Evolutionary conservation across 2,113 vertebrate species (phyloP).

Genomic region (Nycticorax nycticorax): DNA sequence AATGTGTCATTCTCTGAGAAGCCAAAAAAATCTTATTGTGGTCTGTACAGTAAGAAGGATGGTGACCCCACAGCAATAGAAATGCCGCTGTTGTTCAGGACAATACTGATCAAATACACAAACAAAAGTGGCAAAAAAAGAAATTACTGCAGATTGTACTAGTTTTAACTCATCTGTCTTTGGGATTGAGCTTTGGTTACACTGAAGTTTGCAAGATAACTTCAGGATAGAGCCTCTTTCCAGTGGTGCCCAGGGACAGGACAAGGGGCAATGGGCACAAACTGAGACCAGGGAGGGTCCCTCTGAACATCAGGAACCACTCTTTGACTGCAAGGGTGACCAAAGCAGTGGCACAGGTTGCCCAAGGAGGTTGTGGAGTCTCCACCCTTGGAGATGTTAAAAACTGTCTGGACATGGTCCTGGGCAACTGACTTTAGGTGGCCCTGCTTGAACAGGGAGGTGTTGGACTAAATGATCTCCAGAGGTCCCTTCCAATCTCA

Average conservation of each 20-base stretch:
- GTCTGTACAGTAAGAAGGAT: neutral
- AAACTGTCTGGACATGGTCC: fast-evolving
- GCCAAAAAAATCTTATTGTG: fast-evolving
- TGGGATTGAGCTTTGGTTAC: neutral
- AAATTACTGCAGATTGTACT: neutral
- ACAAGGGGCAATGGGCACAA: neutral
- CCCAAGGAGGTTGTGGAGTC: neutral
- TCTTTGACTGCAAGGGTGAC: neutral
- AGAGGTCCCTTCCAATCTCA: neutral
- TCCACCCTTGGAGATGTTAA: neutral
- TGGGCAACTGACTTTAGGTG: neutral
- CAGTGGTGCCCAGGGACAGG: neutral
- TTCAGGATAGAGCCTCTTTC: neutral
- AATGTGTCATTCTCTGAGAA: neutral
- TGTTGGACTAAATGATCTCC: neutral
- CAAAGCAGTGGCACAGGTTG: fast-evolving
- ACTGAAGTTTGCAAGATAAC: neutral
- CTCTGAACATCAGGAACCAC: neutral
- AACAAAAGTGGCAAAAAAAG: neutral
- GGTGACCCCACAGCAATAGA: neutral
- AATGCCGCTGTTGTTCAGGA: neutral
- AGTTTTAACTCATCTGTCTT: neutral
- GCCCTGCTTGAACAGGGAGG: fast-evolving
- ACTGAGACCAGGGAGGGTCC: neutral
- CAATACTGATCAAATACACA: neutral